These are phyloP conservation scores for Saguinus oedipus DNA, from an alignment of 2,797 vertebrate species.

Conservation along the genomic window DNA sequence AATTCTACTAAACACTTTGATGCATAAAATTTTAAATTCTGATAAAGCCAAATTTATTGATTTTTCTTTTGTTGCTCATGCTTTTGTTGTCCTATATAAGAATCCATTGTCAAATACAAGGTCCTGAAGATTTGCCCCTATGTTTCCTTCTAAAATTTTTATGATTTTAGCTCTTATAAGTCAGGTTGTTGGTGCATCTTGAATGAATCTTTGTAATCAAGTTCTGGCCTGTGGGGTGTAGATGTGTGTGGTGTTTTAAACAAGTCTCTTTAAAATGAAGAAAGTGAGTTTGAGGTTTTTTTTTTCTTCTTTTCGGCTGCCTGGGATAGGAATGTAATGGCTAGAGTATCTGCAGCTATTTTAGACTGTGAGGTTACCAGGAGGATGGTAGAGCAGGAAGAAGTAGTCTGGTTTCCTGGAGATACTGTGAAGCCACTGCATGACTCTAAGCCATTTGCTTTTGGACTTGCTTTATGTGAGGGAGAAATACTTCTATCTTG, in stretches of 20 bases:
- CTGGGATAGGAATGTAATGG: not conserved
- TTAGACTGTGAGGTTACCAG: not conserved
- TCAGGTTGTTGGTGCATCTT: too few relatives aligned
- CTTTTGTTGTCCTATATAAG: too few relatives aligned
- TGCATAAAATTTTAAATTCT: too few relatives aligned
- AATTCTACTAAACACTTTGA: not conserved
- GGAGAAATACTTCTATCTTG: not conserved
- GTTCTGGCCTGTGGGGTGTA: not conserved
- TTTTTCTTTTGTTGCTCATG: too few relatives aligned
- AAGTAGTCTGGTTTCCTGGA: not conserved
- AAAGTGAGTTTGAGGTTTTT: not conserved
- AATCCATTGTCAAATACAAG: too few relatives aligned
- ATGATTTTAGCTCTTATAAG: too few relatives aligned
- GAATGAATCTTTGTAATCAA: not conserved
- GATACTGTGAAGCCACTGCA: not conserved
- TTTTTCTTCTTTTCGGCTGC: not conserved
- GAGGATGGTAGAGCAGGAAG: not conserved
- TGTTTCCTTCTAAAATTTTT: too few relatives aligned
- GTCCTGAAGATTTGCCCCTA: too few relatives aligned
- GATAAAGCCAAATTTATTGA: not conserved
- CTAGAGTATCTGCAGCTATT: not conserved
- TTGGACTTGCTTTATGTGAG: not conserved
- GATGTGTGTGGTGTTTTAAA: not conserved
- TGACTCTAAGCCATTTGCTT: not conserved
- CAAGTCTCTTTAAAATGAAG: not conserved